These are phyloP conservation scores for Synanthedon tipuliformis DNA, from an alignment of 2,888 invertebrate genomes.

Conservation along the genomic window DNA sequence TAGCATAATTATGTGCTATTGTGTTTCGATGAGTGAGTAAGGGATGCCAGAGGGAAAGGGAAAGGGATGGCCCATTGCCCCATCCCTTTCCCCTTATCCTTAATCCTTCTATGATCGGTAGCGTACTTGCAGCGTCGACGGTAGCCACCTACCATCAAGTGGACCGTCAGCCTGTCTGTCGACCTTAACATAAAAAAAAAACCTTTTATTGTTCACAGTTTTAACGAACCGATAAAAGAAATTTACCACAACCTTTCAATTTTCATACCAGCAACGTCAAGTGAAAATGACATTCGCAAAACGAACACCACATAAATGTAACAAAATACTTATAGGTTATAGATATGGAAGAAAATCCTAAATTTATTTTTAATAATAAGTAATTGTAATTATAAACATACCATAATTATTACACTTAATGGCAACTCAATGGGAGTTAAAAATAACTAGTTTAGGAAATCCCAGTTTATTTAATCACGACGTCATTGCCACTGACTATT, in stretches of 20 bases:
- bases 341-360: conserved; percentile 49
- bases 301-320: conserved; percentile 66
- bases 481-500: conserved; percentile 34
- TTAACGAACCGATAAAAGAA: too few relatives aligned
- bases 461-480: conserved; percentile 24
- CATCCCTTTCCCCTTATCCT: too few relatives aligned
- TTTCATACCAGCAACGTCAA: conserved; percentile 18
- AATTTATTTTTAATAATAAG: conserved; percentile 47
- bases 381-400: conserved; percentile 40
- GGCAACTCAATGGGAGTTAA: conserved; percentile 26
- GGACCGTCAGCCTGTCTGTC: too few relatives aligned
- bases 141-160: too few relatives aligned
- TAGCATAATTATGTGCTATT: too few relatives aligned
- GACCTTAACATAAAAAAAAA: too few relatives aligned
- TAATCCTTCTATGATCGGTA: too few relatives aligned
- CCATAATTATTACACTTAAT: conserved; percentile 58
- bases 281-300: conserved; percentile 58
- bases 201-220: too few relatives aligned
- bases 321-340: conserved; percentile 43
- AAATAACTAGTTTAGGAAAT: conserved; percentile 15
- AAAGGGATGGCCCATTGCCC: too few relatives aligned
- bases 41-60: too few relatives aligned
- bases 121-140: too few relatives aligned
- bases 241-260: not conserved
- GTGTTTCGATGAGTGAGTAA: too few relatives aligned